These are phyloP conservation scores for Myripristis murdjan DNA, from an alignment of 2,797 vertebrate genomes.

Conservation along the genomic window DNA sequence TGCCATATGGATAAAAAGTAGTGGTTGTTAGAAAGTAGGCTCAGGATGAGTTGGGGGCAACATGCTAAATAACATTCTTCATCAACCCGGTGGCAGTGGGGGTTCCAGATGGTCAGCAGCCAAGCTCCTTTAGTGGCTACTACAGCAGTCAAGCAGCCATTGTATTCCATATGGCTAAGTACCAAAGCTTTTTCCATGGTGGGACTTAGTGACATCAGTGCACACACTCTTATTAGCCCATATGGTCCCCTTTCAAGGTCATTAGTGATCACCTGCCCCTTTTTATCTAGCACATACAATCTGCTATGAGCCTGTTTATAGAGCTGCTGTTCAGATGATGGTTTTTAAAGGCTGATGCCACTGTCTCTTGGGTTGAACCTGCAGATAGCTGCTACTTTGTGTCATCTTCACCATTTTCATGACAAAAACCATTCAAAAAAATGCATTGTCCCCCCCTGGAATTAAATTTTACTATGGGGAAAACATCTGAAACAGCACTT, in stretches of 20 bases:
- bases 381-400: too few species aligned
- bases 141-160: conserved; percentile 20
- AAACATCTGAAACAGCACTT: too few species aligned
- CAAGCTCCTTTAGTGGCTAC: conserved; percentile 62
- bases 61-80: conserved; percentile 38
- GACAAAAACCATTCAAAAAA: too few species aligned
- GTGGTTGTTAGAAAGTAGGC: neutral
- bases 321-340: too few species aligned
- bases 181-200: conserved; percentile 59
- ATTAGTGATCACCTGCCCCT: conserved; percentile 22
- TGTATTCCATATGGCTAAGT: conserved; percentile 64
- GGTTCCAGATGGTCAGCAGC: conserved; percentile 64
- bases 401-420: too few species aligned
- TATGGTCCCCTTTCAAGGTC: conserved; percentile 49
- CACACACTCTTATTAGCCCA: conserved; percentile 55
- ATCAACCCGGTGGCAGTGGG: neutral
- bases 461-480: too few species aligned
- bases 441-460: too few species aligned
- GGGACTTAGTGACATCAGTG: conserved; percentile 52
- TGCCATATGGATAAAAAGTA: too few species aligned
- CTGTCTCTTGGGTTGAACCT: too few species aligned
- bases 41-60: conserved; percentile 33
- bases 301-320: neutral
- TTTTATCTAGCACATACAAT: neutral
- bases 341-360: too few species aligned